A percentile compares a stretch with the other conserved stretches of the same genome.
phyloP scores from a whole-genome alignment of 2,888 invertebrate species.

The Thereva unica region DNA sequence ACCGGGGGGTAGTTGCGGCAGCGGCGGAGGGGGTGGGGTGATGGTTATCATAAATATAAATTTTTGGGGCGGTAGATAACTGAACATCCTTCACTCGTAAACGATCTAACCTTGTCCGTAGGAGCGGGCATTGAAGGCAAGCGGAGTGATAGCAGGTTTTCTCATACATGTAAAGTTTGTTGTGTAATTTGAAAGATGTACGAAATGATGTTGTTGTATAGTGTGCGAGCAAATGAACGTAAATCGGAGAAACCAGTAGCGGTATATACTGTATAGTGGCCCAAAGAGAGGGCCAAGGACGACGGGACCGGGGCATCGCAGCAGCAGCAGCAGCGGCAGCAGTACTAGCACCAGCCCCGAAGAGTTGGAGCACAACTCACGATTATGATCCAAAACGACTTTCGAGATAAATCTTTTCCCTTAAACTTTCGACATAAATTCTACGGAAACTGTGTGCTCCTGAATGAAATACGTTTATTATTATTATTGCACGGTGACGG shows the following conservation, averaged over 20 bases:
- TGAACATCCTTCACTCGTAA: conserved; percentile 32
- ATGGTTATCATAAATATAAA: conserved; percentile 39
- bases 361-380: conserved; percentile 37
- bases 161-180: conserved; percentile 4
- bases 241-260: conserved; percentile 22
- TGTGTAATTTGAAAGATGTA: conserved; percentile 11
- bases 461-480: conserved; percentile 44
- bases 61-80: conserved; percentile 39
- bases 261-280: conserved; percentile 6
- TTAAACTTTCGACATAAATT: conserved; percentile 45
- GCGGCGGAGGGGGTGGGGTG: conserved; percentile 6
- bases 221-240: conserved; percentile 35
- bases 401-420: conserved; percentile 44
- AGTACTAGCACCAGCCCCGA: not conserved
- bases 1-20: not conserved
- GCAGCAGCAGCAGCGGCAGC: conserved; percentile 3
- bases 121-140: conserved; percentile 17
- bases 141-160: not conserved
- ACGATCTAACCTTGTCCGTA: conserved; percentile 22
- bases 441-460: conserved; percentile 41
- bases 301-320: conserved; percentile 13
- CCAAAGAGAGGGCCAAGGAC: conserved; percentile 19
- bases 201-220: conserved; percentile 22
- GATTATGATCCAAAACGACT: conserved; percentile 45
- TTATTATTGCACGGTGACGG: conserved; percentile 41